Evolutionary conservation across 2,888 invertebrate genomes (phyloP).

Genomic region (Luffia ferchaultella): DNA sequence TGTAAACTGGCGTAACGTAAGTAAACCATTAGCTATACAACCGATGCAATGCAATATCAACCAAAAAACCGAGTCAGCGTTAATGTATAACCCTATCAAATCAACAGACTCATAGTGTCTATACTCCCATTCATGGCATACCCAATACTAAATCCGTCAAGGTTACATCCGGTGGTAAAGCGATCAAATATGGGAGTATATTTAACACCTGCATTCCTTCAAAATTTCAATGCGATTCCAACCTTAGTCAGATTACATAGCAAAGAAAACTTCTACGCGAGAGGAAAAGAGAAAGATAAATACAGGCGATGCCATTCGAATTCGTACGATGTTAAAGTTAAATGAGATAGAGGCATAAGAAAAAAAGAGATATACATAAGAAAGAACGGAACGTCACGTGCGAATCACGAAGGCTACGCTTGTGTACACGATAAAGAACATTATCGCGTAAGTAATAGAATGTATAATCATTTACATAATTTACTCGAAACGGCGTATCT

Average conservation of each 20-base stretch:
- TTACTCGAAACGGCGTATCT: no score
- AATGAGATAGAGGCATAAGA: background rate
- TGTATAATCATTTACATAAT: no score
- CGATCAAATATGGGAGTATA: background rate
- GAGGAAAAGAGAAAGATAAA: constrained; percentile 25
- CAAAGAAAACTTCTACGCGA: constrained; percentile 27
- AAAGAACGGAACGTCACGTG: constrained; percentile 11
- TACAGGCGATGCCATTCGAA: no score
- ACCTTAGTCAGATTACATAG: constrained; percentile 28
- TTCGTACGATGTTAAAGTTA: no score
- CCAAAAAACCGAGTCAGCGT: no score
- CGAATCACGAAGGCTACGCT: constrained; percentile 4
- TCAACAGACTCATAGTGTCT: background rate
- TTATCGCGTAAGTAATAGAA: no score
- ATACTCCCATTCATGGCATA: background rate
- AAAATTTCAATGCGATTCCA: constrained; percentile 17
- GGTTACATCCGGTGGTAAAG: background rate
- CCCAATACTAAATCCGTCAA: background rate
- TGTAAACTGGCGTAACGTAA: background rate
- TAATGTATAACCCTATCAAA: background rate
- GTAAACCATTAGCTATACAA: no score
- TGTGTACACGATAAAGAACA: no score
- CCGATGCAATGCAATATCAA: no score
- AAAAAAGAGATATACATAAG: constrained; percentile 4
- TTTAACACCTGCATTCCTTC: constrained; percentile 13